Percentiles rank a stretch among this genome's conserved stretches.
Evolutionary conservation across 1,140 invertebrate genomes (phyloP).

Genomic region (Megalopta genalis): DNA sequence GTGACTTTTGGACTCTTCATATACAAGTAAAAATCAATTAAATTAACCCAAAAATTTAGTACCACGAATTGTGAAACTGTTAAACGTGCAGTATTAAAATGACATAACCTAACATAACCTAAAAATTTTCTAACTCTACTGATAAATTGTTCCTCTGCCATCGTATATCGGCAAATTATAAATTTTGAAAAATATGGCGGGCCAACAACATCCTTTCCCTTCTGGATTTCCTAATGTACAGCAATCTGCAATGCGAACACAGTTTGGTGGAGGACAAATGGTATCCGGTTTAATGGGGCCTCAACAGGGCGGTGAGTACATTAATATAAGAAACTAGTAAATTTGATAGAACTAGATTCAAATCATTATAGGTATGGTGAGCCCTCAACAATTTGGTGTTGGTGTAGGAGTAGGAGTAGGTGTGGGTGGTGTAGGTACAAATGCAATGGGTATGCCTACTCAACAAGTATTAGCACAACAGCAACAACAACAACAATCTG

Average conservation of each 20-base stretch:
- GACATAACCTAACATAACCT: conserved; percentile 53
- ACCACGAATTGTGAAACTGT: neutral
- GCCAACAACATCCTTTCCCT: conserved; percentile 82
- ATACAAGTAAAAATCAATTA: neutral
- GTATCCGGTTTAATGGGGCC: conserved; percentile 80
- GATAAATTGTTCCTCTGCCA: neutral
- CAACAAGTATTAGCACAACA: conserved; percentile 76
- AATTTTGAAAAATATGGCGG: conserved; percentile 77
- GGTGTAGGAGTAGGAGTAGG: conserved; percentile 68
- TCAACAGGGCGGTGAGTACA: conserved; percentile 75
- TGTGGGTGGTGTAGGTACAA: conserved; percentile 67
- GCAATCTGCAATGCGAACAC: conserved; percentile 80
- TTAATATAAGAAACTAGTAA: neutral
- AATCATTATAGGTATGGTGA: conserved; percentile 71
- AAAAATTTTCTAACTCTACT: conserved; percentile 15
- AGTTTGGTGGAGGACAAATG: conserved; percentile 82
- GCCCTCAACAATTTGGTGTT: conserved; percentile 74
- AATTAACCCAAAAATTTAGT: neutral
- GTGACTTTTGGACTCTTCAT: neutral
- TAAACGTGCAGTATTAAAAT: neutral
- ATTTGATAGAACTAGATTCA: neutral
- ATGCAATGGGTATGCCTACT: conserved; percentile 74
- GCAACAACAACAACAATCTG: conserved; percentile 75
- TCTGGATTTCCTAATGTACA: conserved; percentile 81
- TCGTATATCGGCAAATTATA: neutral